These are phyloP conservation scores for Drosophila oshimai DNA, from an alignment of 1,140 invertebrate genomes.

Conservation along the genomic window DNA sequence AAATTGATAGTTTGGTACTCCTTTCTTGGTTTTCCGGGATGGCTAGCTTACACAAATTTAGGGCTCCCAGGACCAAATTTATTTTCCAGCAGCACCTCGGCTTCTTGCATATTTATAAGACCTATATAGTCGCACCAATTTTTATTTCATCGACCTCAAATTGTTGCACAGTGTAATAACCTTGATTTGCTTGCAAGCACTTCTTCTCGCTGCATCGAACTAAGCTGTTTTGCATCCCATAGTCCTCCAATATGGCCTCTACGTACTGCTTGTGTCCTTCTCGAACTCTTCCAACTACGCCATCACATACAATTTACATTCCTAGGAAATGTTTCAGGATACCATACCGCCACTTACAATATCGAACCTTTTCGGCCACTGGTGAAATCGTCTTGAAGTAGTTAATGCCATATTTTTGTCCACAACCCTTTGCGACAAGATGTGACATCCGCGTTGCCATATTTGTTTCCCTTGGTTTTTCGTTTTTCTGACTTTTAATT, in stretches of 20 bases:
- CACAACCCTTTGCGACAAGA: not conserved
- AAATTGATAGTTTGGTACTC: not conserved
- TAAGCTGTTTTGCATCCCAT: not conserved
- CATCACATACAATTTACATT: not conserved
- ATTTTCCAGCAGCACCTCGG: not conserved
- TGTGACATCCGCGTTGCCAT: not conserved
- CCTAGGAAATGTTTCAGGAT: not conserved
- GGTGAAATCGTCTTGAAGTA: too few relatives aligned
- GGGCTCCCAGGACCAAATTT: conserved; percentile 3
- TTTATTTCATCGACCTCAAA: too few relatives aligned
- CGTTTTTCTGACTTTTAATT: too few relatives aligned
- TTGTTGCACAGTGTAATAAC: too few relatives aligned
- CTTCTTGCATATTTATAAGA: too few relatives aligned
- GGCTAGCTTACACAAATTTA: too few relatives aligned
- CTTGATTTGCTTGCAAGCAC: not conserved
- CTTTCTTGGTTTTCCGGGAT: too few relatives aligned
- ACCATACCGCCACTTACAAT: not conserved
- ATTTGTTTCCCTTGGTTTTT: too few relatives aligned
- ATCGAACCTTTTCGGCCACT: not conserved
- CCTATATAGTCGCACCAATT: too few relatives aligned
- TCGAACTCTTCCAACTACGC: not conserved
- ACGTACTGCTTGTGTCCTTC: not conserved
- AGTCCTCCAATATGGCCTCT: not conserved
- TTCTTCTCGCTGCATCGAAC: not conserved
- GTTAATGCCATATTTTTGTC: too few relatives aligned